These are phyloP conservation scores for Drosophila setosimentum DNA, from an alignment of 2,888 invertebrate genomes.

Conservation along the genomic window DNA sequence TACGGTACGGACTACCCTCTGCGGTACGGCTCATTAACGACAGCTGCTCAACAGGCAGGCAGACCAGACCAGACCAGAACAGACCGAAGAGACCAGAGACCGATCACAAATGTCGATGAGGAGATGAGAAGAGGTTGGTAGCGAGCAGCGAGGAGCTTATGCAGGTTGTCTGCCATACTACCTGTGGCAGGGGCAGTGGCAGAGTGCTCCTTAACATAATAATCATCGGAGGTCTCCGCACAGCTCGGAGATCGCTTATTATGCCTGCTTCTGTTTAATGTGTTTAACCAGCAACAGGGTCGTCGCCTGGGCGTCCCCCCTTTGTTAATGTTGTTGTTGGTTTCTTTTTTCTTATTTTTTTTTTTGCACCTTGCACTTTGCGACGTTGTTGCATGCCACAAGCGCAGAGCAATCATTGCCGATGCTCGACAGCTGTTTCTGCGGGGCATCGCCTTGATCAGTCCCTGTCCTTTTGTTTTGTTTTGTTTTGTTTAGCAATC, in stretches of 20 bases:
- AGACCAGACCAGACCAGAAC: background rate
- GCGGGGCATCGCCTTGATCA: constrained; percentile 35
- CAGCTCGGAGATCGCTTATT: constrained; percentile 59
- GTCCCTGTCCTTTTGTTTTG: constrained; percentile 56
- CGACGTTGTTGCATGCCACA: constrained; percentile 48
- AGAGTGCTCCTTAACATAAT: constrained; percentile 50
- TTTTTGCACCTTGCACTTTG: constrained; percentile 76
- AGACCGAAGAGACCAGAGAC: background rate
- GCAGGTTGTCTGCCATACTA: constrained; percentile 47
- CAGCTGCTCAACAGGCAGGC: constrained; percentile 69
- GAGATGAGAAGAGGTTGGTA: constrained; percentile 10
- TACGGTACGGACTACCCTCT: constrained; percentile 18
- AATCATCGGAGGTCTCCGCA: constrained; percentile 51
- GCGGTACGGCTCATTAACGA: constrained; percentile 71
- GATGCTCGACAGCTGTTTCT: constrained; percentile 74
- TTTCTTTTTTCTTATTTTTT: constrained; percentile 23
- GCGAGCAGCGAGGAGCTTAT: constrained; percentile 24
- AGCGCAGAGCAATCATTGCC: constrained; percentile 29
- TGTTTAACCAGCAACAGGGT: constrained; percentile 9
- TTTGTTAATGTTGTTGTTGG: constrained; percentile 1
- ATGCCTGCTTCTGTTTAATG: constrained; percentile 73
- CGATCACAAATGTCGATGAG: constrained; percentile 5
- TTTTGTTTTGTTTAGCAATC: constrained; percentile 54
- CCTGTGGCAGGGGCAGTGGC: constrained; percentile 30
- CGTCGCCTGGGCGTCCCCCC: constrained; percentile 29